Evolutionary conservation across 1,140 invertebrate species (phyloP).

Genomic region (Drosophila saltans): DNA sequence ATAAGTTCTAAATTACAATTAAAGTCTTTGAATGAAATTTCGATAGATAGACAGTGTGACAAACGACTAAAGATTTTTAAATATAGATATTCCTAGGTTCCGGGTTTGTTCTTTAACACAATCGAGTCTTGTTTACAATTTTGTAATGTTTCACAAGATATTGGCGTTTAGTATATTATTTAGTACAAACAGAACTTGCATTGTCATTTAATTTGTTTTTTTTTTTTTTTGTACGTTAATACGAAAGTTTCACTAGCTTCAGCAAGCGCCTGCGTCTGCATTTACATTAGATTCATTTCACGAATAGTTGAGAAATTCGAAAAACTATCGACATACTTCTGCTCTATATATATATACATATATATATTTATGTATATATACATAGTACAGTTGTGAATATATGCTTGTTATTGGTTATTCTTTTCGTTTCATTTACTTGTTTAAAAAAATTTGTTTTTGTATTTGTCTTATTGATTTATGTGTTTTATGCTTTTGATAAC

Average conservation of each 20-base stretch:
- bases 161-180: slow-evolving; percentile 43
- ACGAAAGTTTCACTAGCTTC: slow-evolving; percentile 58
- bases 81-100: slow-evolving; percentile 35
- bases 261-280: slow-evolving; percentile 61
- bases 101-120: slow-evolving; percentile 51
- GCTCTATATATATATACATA: not conserved
- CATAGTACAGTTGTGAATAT: slow-evolving; percentile 50
- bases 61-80: slow-evolving; percentile 3
- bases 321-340: slow-evolving; percentile 37
- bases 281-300: slow-evolving; percentile 35
- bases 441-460: slow-evolving; percentile 29
- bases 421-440: slow-evolving; percentile 42
- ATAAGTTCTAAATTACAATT: slow-evolving; percentile 58
- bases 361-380: not conserved
- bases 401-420: slow-evolving; percentile 34
- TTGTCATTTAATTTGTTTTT: slow-evolving; percentile 60
- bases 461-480: slow-evolving; percentile 28
- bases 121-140: slow-evolving; percentile 70
- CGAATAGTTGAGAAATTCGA: not conserved
- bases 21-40: slow-evolving; percentile 71
- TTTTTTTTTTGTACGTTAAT: slow-evolving; percentile 67
- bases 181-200: slow-evolving; percentile 36
- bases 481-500: slow-evolving; percentile 25
- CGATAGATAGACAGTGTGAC: slow-evolving; percentile 30
- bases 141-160: slow-evolving; percentile 55